Evolutionary conservation across 2,113 vertebrate species (phyloP).

Genomic region (Xenopus laevis): DNA sequence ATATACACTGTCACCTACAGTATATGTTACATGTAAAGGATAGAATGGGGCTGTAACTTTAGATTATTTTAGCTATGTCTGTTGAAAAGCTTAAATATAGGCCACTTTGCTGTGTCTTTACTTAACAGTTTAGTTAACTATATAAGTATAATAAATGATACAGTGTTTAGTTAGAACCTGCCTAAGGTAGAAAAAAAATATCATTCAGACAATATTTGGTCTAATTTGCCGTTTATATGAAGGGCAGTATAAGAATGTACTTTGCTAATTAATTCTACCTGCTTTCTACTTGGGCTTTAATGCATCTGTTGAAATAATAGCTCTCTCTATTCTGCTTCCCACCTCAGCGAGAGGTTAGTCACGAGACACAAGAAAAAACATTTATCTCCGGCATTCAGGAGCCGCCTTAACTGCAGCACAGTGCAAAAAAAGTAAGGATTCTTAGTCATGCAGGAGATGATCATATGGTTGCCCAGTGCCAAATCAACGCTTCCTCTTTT

Average conservation of each 20-base stretch:
- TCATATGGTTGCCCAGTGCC: conserved; percentile 52
- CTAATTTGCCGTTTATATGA: neutral
- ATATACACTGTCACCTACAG: too few relatives aligned
- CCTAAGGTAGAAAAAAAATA: neutral
- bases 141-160: too few relatives aligned
- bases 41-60: too few relatives aligned
- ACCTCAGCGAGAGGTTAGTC: conserved; percentile 51
- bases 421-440: conserved; percentile 56
- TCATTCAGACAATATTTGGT: neutral
- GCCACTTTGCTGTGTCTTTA: too few relatives aligned
- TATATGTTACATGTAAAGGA: too few relatives aligned
- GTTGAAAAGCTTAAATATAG: too few relatives aligned
- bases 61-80: too few relatives aligned
- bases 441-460: conserved; percentile 50
- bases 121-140: too few relatives aligned
- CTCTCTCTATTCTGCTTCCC: conserved; percentile 55
- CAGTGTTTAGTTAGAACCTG: too few relatives aligned
- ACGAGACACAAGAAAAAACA: conserved; percentile 49
- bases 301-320: conserved; percentile 56
- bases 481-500: conserved; percentile 52
- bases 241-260: conserved; percentile 40
- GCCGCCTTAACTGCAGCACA: conserved; percentile 42
- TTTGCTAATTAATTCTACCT: conserved; percentile 62
- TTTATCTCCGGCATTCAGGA: conserved; percentile 44
- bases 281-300: conserved; percentile 53